Base-by-base conservation (phyloP, 2,113 vertebrate genomes). In the Pavo muticus region DNA sequence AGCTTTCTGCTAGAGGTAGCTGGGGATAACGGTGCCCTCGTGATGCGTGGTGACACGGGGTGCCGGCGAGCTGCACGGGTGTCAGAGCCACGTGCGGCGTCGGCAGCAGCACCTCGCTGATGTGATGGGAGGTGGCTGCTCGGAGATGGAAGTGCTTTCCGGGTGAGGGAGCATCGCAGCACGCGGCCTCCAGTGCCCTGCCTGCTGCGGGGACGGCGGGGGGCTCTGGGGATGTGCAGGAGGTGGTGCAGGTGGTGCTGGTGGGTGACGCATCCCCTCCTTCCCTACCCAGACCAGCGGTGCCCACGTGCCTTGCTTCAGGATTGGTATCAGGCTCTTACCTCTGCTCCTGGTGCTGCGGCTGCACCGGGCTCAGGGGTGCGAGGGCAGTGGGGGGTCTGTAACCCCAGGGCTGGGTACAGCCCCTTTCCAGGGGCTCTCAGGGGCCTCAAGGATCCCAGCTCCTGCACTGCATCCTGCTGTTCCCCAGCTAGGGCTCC, bases 11-110 rank as follows among this genome's bases (percentile, higher is more conserved):
- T 18, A 14, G 64, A 20, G 83, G 32, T 2, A 45, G 3, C 60
- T 19, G 60, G 64, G 71, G 48, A 59, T 72, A 14, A 13, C 9
- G 16, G 21, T n/a, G 86, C 88, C 78, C 91, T 67, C 1, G 0
- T 59, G 21, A 78, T 48, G 9, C 16, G 69, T 24, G 74, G 78
- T 29, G 88, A 73, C 2, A 18, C 67, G 61, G 91, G 44, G 64
- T n/a, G 68, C 16, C 47, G 32, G 44, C 1, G 0, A 1, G 18
- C 76, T 2, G 1, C 9, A 7, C 1, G 67, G 48, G 67, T 0
- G 3, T 61, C 80, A 0, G 1, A 0, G 14, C 83, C 94, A 86
- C 19, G 60, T 93, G 94, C 4, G 42, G 69, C 80, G 4, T 54
- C 10, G 30, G 1, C 14, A 0, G 15, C 30, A 18, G 79, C 93